These are phyloP conservation scores for Cerceris rybyensis DNA, from an alignment of 2,888 invertebrate species.

Conservation along the genomic window DNA sequence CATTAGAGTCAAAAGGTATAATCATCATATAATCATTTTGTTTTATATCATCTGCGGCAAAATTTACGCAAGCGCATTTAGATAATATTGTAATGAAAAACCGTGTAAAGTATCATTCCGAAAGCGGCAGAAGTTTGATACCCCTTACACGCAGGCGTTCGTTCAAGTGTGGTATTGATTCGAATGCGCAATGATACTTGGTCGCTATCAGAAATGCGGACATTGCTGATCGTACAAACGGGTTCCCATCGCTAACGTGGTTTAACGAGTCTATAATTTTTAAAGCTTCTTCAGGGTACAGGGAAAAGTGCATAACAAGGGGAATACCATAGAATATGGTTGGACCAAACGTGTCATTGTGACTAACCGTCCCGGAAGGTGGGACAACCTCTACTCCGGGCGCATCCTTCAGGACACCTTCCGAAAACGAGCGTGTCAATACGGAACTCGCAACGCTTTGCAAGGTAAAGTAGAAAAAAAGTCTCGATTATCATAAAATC, in stretches of 20 bases:
- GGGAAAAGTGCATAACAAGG: constrained; percentile 26
- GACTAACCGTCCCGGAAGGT: constrained; percentile 74
- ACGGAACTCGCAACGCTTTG: constrained; percentile 81
- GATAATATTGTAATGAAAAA: too few relatives aligned
- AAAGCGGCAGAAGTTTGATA: too few relatives aligned
- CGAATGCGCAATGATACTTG: constrained; percentile 74
- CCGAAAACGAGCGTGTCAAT: constrained; percentile 75
- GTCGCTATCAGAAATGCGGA: constrained; percentile 55
- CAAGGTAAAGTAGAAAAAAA: constrained; percentile 67
- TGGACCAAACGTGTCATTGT: constrained; percentile 72
- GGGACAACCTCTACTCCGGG: constrained; percentile 60
- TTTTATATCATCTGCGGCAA: too few relatives aligned
- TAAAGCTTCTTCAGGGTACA: neutral
- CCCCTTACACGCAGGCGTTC: constrained; percentile 70
- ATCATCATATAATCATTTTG: too few relatives aligned
- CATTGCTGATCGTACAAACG: constrained; percentile 20
- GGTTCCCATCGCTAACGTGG: neutral
- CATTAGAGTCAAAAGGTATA: too few relatives aligned
- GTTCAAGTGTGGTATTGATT: constrained; percentile 76
- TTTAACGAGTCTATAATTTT: constrained; percentile 9
- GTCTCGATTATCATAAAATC: neutral
- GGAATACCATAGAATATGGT: constrained; percentile 62
- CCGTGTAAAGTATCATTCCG: too few relatives aligned
- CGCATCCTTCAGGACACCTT: constrained; percentile 68
- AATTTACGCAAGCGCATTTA: too few relatives aligned